Percentiles rank a stretch among this genome's conserved stretches.
Conservation (phyloP, 1,140 invertebrate genomes). For the Sycophaga agraensis region DNA sequence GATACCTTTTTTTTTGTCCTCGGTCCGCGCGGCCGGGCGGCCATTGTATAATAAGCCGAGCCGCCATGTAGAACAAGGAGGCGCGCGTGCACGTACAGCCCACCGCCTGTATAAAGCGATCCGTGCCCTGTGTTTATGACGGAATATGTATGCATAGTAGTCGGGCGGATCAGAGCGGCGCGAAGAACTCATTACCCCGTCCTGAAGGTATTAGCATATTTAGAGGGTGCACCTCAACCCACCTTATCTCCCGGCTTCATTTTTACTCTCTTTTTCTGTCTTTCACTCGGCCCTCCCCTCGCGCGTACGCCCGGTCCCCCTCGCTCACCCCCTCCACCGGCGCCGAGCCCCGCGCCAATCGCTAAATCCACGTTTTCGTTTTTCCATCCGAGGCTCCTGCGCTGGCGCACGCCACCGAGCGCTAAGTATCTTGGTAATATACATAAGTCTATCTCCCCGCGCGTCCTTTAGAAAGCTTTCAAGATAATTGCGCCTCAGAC, state of each 20-base stretch:
- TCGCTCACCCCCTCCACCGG: neutral
- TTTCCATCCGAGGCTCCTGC: neutral
- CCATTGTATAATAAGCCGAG: too few species aligned
- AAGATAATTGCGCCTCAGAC: too few species aligned
- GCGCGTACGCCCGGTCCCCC: neutral
- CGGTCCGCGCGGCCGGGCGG: too few species aligned
- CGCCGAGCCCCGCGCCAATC: neutral
- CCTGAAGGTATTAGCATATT: slow-evolving; percentile 55
- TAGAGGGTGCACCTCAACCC: slow-evolving; percentile 42
- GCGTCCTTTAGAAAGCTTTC: neutral
- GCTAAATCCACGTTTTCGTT: neutral
- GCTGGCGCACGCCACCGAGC: too few species aligned
- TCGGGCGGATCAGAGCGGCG: slow-evolving; percentile 44
- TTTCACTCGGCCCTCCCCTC: neutral
- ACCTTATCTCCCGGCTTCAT: slow-evolving; percentile 26
- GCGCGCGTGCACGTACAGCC: too few species aligned
- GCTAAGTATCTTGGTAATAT: slow-evolving; percentile 14
- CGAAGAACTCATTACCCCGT: slow-evolving; percentile 55
- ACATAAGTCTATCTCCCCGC: neutral
- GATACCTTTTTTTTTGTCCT: neutral
- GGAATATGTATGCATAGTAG: slow-evolving; percentile 57
- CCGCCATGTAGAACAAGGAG: too few species aligned
- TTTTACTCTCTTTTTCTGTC: slow-evolving; percentile 32
- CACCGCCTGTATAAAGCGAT: slow-evolving; percentile 46
- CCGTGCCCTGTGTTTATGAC: slow-evolving; percentile 53